A percentile compares a stretch with the other conserved stretches of the same genome.
phyloP scores from a whole-genome alignment of 2,113 vertebrate genomes.

The Cololabis saira region DNA sequence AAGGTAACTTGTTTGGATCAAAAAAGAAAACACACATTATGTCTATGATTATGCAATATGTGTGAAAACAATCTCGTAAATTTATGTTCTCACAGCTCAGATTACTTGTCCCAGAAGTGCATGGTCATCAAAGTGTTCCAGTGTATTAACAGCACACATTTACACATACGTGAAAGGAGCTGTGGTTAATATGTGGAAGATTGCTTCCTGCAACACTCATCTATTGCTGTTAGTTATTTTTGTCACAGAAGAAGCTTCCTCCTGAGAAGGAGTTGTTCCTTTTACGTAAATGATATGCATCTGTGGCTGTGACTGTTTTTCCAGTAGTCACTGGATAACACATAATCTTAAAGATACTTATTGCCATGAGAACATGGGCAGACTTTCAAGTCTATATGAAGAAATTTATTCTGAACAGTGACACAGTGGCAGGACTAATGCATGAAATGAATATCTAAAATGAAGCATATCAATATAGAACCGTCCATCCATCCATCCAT shows the following conservation, averaged over 20 bases:
- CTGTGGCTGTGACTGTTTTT: neutral
- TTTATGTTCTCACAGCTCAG: neutral
- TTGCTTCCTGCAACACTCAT: slow-evolving; percentile 30
- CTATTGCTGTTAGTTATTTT: slow-evolving; percentile 51
- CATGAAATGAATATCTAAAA: too few relatives aligned
- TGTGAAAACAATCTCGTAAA: neutral
- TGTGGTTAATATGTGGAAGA: slow-evolving; percentile 58
- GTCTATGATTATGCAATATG: neutral
- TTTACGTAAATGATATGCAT: neutral
- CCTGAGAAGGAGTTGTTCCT: slow-evolving; percentile 2
- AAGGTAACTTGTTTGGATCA: neutral
- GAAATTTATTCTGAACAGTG: too few relatives aligned
- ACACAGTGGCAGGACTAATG: too few relatives aligned
- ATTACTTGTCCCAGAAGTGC: neutral
- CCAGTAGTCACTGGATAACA: neutral
- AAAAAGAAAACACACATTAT: neutral
- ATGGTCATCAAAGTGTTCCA: slow-evolving; percentile 8
- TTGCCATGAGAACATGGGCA: too few relatives aligned
- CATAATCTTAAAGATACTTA: neutral
- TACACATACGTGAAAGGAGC: slow-evolving; percentile 11
- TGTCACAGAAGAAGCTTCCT: slow-evolving; percentile 5
- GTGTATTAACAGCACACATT: slow-evolving; percentile 18
- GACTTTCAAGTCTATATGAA: too few relatives aligned
- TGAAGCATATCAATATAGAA: too few relatives aligned
- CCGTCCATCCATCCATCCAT: too few relatives aligned